These are phyloP conservation scores for Chaetura pelagica DNA, from an alignment of 2,113 vertebrate species.

Conservation along the genomic window DNA sequence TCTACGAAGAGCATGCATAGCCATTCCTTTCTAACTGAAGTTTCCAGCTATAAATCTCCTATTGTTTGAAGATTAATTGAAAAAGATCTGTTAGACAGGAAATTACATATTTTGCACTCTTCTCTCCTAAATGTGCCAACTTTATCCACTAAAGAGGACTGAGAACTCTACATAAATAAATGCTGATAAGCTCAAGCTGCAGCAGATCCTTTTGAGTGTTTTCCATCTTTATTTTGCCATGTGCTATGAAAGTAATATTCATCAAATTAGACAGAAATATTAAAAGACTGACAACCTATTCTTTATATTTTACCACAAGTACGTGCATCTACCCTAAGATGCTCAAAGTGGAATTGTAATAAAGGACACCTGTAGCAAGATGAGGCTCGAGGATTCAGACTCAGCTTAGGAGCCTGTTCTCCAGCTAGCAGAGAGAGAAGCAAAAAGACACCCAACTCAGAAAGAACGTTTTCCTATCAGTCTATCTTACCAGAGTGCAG, in stretches of 20 bases:
- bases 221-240: background rate
- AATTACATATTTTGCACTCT: background rate
- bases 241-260: background rate
- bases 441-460: background rate
- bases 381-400: background rate
- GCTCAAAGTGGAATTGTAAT: background rate
- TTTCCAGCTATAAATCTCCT: background rate
- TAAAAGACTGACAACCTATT: background rate
- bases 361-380: background rate
- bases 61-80: background rate
- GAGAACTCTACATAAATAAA: background rate
- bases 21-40: background rate
- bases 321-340: background rate
- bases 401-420: background rate
- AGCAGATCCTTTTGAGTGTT: background rate
- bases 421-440: background rate
- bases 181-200: background rate
- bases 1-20: background rate
- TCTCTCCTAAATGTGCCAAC: background rate
- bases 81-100: background rate
- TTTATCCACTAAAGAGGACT: background rate
- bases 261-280: background rate
- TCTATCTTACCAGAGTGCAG: background rate
- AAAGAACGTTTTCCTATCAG: background rate
- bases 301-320: background rate